Conservation (phyloP, 2,797 vertebrate species). For the Lithobates sylvaticus region DNA sequence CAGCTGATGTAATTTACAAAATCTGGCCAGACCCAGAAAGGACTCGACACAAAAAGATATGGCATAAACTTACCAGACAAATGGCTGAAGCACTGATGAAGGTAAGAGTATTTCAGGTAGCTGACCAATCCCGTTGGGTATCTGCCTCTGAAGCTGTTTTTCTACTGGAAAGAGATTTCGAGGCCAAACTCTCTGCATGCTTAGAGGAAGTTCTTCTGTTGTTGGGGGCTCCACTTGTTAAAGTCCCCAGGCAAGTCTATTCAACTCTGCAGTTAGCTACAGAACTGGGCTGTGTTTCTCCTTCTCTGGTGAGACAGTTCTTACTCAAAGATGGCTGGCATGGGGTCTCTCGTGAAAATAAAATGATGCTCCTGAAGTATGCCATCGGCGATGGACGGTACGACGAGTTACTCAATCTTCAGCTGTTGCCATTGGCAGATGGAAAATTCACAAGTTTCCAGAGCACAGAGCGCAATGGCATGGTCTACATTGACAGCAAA, state of each 20-base stretch:
- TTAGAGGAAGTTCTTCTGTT: slow-evolving; percentile 73
- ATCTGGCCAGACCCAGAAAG: slow-evolving; percentile 80
- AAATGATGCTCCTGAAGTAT: slow-evolving; percentile 76
- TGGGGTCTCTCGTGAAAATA: slow-evolving; percentile 66
- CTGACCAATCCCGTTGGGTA: slow-evolving; percentile 69
- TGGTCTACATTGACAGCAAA: slow-evolving; percentile 77
- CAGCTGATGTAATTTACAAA: slow-evolving; percentile 70
- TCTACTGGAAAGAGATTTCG: slow-evolving; percentile 57
- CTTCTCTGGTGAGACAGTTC: slow-evolving; percentile 70
- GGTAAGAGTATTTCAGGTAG: slow-evolving; percentile 75
- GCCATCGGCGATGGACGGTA: slow-evolving; percentile 77
- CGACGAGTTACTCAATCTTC: slow-evolving; percentile 76
- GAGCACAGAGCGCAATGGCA: not conserved
- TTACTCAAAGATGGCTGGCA: slow-evolving; percentile 64
- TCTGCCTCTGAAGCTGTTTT: slow-evolving; percentile 75
- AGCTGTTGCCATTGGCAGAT: slow-evolving; percentile 79
- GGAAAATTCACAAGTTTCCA: slow-evolving; percentile 80
- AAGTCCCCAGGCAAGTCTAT: slow-evolving; percentile 72
- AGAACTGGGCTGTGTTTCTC: slow-evolving; percentile 71
- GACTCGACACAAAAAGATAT: slow-evolving; percentile 73
- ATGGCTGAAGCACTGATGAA: slow-evolving; percentile 73
- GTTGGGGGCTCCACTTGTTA: slow-evolving; percentile 75
- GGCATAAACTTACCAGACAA: slow-evolving; percentile 70
- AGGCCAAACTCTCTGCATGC: slow-evolving; percentile 61
- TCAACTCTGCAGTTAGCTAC: slow-evolving; percentile 67